phyloP scores from a whole-genome alignment of 1,140 invertebrate species.

The Stegodyphus mimosarum region DNA sequence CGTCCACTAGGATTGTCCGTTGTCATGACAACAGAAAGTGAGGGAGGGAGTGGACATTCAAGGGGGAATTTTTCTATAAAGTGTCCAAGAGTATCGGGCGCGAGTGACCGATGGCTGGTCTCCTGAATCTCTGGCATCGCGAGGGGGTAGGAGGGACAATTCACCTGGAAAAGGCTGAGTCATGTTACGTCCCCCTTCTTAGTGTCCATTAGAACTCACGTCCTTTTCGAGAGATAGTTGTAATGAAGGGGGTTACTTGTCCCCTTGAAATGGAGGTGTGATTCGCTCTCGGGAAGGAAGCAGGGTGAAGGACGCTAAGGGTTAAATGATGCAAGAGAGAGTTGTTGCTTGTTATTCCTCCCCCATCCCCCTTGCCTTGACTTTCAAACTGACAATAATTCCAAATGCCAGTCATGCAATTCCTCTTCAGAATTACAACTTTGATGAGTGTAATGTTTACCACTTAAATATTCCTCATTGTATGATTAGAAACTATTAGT shows the following conservation, averaged over 20 bases:
- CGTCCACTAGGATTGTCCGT: constrained; percentile 58
- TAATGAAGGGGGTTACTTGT: constrained; percentile 1
- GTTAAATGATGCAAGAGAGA: constrained; percentile 5
- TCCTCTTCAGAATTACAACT: too few species aligned
- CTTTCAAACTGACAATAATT: too few species aligned
- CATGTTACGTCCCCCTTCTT: constrained; percentile 11
- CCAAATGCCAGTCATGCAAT: too few species aligned
- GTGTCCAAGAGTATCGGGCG: constrained; percentile 49
- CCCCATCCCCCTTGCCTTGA: too few species aligned
- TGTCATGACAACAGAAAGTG: constrained; percentile 39
- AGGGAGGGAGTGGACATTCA: constrained; percentile 10
- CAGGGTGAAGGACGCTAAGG: background rate
- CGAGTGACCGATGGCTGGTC: constrained; percentile 48
- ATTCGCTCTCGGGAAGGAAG: background rate
- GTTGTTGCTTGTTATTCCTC: too few species aligned
- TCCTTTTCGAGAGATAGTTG: constrained; percentile 1
- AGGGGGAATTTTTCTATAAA: constrained; percentile 55
- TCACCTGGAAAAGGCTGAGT: constrained; percentile 51
- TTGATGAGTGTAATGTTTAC: too few species aligned
- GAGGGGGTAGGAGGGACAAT: constrained; percentile 15
- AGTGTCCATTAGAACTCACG: background rate
- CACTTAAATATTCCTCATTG: too few species aligned
- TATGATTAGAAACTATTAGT: too few species aligned
- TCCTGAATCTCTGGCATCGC: background rate
- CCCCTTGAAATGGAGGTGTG: background rate